Conservation (phyloP, 1,140 invertebrate species). For the Pectinophora gossypiella region DNA sequence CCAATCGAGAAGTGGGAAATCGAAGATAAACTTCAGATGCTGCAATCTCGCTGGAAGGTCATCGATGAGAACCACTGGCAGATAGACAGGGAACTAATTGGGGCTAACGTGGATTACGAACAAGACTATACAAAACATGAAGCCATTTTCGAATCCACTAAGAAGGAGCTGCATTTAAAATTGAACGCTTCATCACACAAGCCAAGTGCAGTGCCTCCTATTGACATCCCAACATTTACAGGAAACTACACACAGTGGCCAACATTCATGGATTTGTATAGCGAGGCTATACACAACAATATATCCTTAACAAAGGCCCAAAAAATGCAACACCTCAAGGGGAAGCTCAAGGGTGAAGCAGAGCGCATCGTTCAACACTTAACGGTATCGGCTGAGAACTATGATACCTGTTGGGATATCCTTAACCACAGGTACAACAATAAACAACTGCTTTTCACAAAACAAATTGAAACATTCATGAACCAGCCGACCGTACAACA, state of each 20-base stretch:
- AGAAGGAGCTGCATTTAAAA: neutral
- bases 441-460: neutral
- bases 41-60: neutral
- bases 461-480: neutral
- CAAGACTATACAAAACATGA: neutral
- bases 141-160: neutral
- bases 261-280: constrained; percentile 2
- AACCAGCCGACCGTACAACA: neutral
- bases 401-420: constrained; percentile 4
- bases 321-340: neutral
- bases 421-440: neutral
- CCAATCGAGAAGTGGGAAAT: too few species aligned
- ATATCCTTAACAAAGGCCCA: neutral
- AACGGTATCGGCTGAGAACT: neutral
- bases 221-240: neutral
- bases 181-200: neutral
- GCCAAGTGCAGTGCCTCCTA: neutral
- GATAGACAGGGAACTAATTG: neutral
- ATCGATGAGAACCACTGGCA: neutral
- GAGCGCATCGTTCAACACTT: neutral
- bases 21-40: too few species aligned
- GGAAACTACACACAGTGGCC: neutral
- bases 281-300: constrained; percentile 1
- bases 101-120: neutral
- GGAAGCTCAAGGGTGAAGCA: constrained; percentile 1